These are phyloP conservation scores for Delphinapterus leucas DNA, from an alignment of 2,113 vertebrate genomes.

Conservation along the genomic window DNA sequence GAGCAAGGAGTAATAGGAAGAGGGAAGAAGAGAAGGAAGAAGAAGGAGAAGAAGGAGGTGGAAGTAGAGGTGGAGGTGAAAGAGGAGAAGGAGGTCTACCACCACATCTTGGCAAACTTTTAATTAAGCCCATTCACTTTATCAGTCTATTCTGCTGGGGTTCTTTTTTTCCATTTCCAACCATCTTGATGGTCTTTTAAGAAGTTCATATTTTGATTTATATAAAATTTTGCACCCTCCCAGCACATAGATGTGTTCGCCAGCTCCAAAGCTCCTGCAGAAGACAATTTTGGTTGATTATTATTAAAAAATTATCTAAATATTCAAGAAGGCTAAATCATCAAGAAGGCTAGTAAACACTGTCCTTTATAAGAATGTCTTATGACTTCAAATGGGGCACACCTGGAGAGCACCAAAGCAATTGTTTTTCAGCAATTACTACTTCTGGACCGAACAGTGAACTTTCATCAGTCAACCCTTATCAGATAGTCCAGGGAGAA, in stretches of 20 bases:
- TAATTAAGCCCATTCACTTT: neutral
- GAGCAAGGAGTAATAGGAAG: neutral
- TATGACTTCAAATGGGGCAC: neutral
- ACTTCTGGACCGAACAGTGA: neutral
- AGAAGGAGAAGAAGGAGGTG: too few relatives aligned
- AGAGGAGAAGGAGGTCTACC: neutral
- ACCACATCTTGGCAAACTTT: neutral
- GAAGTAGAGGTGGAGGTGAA: too few relatives aligned
- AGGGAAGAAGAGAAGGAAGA: neutral
- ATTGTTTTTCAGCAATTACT: neutral
- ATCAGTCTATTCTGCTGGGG: neutral
- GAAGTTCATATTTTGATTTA: neutral
- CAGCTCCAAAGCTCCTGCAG: neutral
- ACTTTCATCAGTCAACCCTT: neutral
- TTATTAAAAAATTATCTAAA: too few relatives aligned
- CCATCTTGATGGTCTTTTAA: neutral
- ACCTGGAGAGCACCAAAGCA: neutral
- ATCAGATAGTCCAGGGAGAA: neutral
- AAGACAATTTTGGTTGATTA: neutral
- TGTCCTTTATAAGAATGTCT: neutral
- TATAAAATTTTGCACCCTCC: neutral
- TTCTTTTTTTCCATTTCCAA: neutral
- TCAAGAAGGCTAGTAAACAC: neutral
- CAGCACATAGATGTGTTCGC: neutral
- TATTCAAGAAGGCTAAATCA: neutral